These are phyloP conservation scores for Nyctereutes procyonoides DNA, from an alignment of 2,113 vertebrate genomes.

Conservation along the genomic window DNA sequence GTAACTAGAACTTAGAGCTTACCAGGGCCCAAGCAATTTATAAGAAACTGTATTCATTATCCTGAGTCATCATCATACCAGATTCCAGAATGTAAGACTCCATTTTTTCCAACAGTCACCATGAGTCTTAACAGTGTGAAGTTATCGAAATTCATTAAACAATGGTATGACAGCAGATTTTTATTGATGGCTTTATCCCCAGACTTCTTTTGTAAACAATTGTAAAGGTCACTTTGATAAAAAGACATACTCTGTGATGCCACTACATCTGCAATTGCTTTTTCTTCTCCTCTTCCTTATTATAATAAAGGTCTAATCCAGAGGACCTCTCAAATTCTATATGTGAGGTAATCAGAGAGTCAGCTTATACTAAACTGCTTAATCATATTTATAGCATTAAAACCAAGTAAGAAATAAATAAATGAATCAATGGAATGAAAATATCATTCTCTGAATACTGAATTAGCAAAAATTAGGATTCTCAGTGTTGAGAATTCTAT, in stretches of 20 bases:
- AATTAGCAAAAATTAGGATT: slow-evolving; percentile 29
- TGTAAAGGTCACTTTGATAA: not conserved
- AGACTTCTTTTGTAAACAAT: not conserved
- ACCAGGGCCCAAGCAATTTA: not conserved
- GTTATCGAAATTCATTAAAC: not conserved
- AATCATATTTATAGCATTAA: not conserved
- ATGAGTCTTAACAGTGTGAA: not conserved
- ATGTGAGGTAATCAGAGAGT: not conserved
- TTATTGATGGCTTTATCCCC: not conserved
- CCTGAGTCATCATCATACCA: not conserved
- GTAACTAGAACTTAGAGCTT: not conserved
- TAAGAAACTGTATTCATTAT: not conserved
- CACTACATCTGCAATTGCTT: not conserved
- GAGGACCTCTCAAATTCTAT: not conserved
- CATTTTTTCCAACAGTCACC: not conserved
- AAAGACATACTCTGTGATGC: not conserved
- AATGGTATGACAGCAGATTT: not conserved
- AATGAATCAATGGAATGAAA: not conserved
- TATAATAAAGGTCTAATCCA: not conserved
- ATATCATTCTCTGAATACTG: slow-evolving; percentile 4
- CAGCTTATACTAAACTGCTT: not conserved
- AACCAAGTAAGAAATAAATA: slow-evolving; percentile 42
- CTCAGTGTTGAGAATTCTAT: not conserved
- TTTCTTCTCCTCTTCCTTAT: not conserved
- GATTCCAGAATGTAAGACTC: not conserved